Percentiles rank a stretch among this genome's conserved stretches.
Conservation (phyloP, 2,797 vertebrate species). For the Galago senegalensis region DNA sequence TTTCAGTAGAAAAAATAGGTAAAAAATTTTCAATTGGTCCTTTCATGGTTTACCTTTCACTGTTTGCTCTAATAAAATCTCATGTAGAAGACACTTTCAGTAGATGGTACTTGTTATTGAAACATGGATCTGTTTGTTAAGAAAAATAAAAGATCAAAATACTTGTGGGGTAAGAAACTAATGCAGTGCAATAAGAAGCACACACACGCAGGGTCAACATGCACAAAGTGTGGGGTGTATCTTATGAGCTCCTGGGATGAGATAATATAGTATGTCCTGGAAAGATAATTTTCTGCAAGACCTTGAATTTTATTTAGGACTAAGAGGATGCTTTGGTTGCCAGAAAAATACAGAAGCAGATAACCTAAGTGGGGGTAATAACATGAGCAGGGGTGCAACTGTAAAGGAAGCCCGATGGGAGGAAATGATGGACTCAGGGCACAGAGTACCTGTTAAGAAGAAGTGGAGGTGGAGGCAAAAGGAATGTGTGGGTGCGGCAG, state of each 20-base stretch:
- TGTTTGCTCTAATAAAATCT: background rate
- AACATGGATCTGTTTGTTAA: background rate
- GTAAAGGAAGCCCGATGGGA: background rate
- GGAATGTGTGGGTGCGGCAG: background rate
- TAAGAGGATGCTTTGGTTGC: background rate
- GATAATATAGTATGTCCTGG: background rate
- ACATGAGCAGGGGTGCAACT: background rate
- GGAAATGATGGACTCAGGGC: background rate
- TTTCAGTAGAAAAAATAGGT: background rate
- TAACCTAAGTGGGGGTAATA: background rate
- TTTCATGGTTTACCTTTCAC: background rate
- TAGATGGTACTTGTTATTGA: background rate
- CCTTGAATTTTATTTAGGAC: background rate
- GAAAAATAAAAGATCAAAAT: conserved; percentile 1
- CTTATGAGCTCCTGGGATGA: background rate
- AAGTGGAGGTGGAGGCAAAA: background rate
- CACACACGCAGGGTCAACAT: fast-evolving
- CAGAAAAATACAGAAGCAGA: background rate
- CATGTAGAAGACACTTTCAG: background rate
- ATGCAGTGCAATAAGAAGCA: background rate
- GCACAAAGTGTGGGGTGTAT: background rate
- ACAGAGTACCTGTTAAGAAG: background rate
- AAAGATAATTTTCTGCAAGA: background rate
- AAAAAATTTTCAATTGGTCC: background rate
- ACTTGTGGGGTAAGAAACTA: background rate